Percentiles rank a stretch among this genome's conserved stretches.
Evolutionary conservation across 2,113 vertebrate species (phyloP).

Genomic region (Polyodon spathula): DNA sequence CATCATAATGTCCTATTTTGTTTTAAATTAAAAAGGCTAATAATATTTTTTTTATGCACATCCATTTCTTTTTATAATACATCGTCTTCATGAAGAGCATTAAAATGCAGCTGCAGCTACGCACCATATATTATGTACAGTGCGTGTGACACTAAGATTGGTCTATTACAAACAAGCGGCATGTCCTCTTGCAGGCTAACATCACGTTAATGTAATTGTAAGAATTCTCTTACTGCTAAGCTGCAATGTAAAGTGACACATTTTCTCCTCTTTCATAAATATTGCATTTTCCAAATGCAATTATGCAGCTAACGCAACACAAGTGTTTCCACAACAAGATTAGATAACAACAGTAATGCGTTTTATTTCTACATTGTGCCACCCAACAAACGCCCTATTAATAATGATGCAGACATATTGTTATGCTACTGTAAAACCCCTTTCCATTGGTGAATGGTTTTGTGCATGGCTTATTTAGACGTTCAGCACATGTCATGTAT

Average conservation of each 20-base stretch:
- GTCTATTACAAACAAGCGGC: not conserved
- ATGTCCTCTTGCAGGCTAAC: not conserved
- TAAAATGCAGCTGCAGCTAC: not conserved
- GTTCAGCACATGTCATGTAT: not conserved
- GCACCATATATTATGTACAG: not conserved
- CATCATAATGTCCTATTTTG: no score
- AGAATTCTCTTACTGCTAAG: conserved; percentile 54
- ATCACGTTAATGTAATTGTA: not conserved
- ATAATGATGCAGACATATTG: conserved; percentile 61
- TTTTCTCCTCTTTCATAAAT: conserved; percentile 68
- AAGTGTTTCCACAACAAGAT: conserved; percentile 65
- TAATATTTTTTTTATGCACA: no score
- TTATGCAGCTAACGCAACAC: conserved; percentile 55
- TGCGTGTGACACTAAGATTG: not conserved
- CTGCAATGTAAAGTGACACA: conserved; percentile 58
- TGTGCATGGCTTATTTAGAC: not conserved
- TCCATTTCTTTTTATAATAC: no score
- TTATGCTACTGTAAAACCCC: not conserved
- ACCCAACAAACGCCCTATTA: conserved; percentile 66
- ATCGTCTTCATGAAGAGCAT: no score
- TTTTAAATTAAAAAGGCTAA: no score
- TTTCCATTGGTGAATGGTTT: not conserved
- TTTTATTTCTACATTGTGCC: conserved; percentile 59
- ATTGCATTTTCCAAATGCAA: conserved; percentile 68
- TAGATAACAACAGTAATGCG: conserved; percentile 65